Evolutionary conservation across 2,888 invertebrate species (phyloP), one percentile per base, ranked within the genome.

Genomic region (Dexiosoma caninum): DNA sequence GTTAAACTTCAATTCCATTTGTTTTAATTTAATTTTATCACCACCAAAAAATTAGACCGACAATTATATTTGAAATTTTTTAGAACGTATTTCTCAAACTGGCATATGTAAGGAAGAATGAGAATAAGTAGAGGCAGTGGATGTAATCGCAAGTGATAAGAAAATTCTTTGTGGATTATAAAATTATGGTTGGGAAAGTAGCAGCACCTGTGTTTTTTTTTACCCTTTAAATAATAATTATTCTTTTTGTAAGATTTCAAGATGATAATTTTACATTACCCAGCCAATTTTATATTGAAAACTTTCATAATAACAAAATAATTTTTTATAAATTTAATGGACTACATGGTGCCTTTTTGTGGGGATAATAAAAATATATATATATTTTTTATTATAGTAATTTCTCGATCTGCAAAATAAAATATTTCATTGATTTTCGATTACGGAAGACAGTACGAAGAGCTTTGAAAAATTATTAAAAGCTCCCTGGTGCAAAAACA

Each of bases 1-100:
- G 55, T 57, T 77, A 42, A 77, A 77, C 70, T 71, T 70, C 32
- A 51, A 57, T 78, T 71, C n/a, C 6, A 32, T 76, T 40, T 64
- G 14, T 32, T 42, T 77, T 64, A 59, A 27, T 67, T 16, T 32
- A 7, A 14, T 59, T 64, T 32, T 64, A 49, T 23, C 51, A 49
- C 23, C 70, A 37, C 32, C 49, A n/a, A 19, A 53, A 51, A 42
- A 14, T 21, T 4, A 55, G 44, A 30, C 30, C n/a, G 30, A 23
- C 9, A 32, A 37, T 4, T 23, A 7, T 9, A 32, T 16, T 30
- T 27, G 12, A 44, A 40, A 30, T 57, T n/a, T 16, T 49, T 35
- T 35, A 8, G n/a, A 40, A 16, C 5, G 10, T 6, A 10, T 30
- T 21, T 14, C 19, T 40, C 27, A 30, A 14, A 7, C n/a, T 9